Evolutionary conservation across 2,888 invertebrate genomes (phyloP).

Genomic region (Melangyna quadrimaculata): DNA sequence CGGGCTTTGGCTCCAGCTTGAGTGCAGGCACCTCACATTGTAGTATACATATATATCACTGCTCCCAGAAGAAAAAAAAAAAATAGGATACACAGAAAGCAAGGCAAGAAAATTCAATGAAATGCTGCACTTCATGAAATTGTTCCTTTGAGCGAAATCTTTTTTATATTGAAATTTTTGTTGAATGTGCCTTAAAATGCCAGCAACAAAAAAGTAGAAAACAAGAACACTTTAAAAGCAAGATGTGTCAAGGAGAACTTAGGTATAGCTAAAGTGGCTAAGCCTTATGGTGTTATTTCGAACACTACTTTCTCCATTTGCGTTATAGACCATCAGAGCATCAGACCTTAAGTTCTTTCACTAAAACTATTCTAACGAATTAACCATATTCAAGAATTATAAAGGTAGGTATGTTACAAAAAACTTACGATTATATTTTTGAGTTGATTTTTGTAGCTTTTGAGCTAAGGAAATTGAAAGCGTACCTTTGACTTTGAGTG

Average conservation of each 20-base stretch:
- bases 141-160: conserved; percentile 63
- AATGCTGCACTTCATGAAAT: conserved; percentile 62
- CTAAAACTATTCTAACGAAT: background rate
- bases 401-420: no score
- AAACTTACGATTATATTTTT: no score
- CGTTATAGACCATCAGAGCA: background rate
- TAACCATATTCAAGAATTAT: no score
- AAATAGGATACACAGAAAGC: background rate
- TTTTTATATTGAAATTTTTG: conserved; percentile 23
- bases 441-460: no score
- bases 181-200: conserved; percentile 12
- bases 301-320: conserved; percentile 15
- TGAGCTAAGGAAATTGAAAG: no score
- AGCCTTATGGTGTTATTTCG: background rate
- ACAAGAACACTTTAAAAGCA: conserved; percentile 1
- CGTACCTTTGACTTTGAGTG: no score
- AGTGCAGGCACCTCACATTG: conserved; percentile 6
- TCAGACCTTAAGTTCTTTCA: background rate
- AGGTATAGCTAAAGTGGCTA: background rate
- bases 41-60: background rate
- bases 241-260: conserved; percentile 30
- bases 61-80: background rate
- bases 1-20: conserved; percentile 29
- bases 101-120: conserved; percentile 37
- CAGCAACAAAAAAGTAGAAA: background rate